Evolutionary conservation across 2,888 invertebrate species (phyloP), one percentile per base, ranked within the genome.

Genomic region (Agonum fuliginosum): DNA sequence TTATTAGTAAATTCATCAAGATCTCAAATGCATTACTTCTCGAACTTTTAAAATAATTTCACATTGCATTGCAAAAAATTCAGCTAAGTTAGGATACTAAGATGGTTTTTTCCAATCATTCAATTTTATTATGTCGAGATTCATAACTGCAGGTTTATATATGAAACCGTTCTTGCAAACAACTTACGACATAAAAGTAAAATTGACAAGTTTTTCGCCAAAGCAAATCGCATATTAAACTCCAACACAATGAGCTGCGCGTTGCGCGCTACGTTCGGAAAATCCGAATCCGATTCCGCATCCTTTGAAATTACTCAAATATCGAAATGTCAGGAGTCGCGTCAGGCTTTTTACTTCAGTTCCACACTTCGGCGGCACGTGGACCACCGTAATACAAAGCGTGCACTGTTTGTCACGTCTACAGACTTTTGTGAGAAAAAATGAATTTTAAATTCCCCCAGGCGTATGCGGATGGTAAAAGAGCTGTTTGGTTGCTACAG

Each of bases 281-380:
- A 54, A 54, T 54, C 54, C 54, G 20, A 54, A 24, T 54, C 24
- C 24, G 48, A 54, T 22, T 54, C 24, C 54, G 22, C 27, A 24
- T 54, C 54, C 22, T 54, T 54, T 54, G 54, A 54, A 54, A 54
- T 54, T 54, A 54, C 54, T 54, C 54, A 54, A 72, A 72, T 72
- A 72, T 48, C 54, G 20, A 37, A 54, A 72, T 72, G 72, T 72
- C 72, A 54, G 34, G 54, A 48, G 54, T 54, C 54, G 54, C 27
- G 12, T 30, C n/a, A n/a, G n/a, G 34, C 54, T 71, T 30, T 72
- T 72, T 20, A 37, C 51, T 54, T 14, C 58, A 20, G 46, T 46
- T 17, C 17, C 46, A 46, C 46, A 12, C 17, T 30, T 17, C 8
- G 5, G 10, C 17, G 30, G 34, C 58, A 62, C 58, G 58, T 62